phyloP scores from a whole-genome alignment of 2,113 vertebrate genomes.

The Montifringilla adamsi region DNA sequence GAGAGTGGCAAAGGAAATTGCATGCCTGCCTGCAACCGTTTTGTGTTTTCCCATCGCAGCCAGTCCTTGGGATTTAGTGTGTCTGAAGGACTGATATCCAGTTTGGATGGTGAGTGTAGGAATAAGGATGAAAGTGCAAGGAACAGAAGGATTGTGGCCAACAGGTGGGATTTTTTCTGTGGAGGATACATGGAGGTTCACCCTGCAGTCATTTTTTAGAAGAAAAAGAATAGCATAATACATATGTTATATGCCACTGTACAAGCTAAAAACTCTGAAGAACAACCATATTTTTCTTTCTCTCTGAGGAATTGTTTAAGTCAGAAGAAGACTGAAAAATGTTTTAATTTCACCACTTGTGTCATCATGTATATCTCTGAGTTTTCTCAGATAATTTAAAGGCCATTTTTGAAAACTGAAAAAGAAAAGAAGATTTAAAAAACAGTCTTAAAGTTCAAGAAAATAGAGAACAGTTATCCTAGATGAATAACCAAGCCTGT shows the following conservation, averaged over 20 bases:
- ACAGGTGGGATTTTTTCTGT: neutral
- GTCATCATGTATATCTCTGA: neutral
- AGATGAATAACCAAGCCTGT: neutral
- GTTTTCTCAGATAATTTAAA: neutral
- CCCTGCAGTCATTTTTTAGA: neutral
- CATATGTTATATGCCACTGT: neutral
- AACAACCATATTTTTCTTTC: neutral
- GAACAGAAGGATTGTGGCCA: neutral
- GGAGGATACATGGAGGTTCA: neutral
- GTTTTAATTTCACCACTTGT: neutral
- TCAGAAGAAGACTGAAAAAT: neutral
- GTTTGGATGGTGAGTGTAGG: neutral
- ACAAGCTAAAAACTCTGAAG: neutral
- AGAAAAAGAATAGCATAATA: neutral
- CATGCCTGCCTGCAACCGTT: accelerated
- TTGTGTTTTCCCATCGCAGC: neutral
- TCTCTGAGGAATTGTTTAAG: neutral
- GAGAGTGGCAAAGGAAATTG: neutral
- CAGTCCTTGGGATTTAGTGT: neutral
- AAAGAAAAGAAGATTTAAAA: neutral
- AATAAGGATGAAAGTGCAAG: neutral
- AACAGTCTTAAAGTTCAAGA: neutral
- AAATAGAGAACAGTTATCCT: neutral
- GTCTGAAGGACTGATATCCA: neutral
- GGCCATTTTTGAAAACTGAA: neutral